Evolutionary conservation across 2,888 invertebrate genomes (phyloP).

Genomic region (Ophioninae sp.): DNA sequence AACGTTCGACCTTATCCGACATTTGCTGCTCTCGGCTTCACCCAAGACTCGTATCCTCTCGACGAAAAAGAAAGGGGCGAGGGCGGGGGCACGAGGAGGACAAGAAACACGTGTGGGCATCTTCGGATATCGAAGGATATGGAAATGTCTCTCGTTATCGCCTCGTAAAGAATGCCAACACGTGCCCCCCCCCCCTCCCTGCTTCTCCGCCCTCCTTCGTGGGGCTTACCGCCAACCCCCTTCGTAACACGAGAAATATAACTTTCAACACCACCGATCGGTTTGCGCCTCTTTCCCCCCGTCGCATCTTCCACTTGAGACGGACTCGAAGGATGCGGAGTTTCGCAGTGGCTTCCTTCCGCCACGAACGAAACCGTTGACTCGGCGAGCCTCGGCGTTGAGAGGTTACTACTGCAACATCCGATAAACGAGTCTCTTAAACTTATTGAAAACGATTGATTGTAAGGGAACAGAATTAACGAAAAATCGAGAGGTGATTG

Average conservation of each 20-base stretch:
- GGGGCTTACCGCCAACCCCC: neutral
- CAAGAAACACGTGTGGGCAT: conserved; percentile 4
- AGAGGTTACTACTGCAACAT: no score
- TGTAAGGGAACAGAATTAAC: neutral
- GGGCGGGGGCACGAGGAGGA: no score
- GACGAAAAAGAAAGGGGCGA: neutral
- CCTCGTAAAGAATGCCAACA: conserved; percentile 24
- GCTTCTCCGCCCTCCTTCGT: neutral
- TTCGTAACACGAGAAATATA: conserved; percentile 43
- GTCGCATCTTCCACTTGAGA: neutral
- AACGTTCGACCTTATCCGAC: neutral
- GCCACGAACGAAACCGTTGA: conserved; percentile 45
- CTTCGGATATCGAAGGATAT: conserved; percentile 24
- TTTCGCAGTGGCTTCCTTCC: conserved; percentile 51
- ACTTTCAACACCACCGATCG: conserved; percentile 27
- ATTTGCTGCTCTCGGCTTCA: neutral
- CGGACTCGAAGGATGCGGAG: conserved; percentile 36
- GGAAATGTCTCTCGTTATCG: conserved; percentile 38
- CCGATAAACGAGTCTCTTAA: no score
- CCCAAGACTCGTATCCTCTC: neutral
- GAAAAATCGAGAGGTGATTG: no score
- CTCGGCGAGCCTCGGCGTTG: neutral
- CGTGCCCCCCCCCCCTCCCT: neutral
- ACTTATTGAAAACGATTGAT: no score
- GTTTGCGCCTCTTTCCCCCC: conserved; percentile 8